Evolutionary conservation across 2,888 invertebrate genomes (phyloP).

Genomic region (Amaurobius ferox): DNA sequence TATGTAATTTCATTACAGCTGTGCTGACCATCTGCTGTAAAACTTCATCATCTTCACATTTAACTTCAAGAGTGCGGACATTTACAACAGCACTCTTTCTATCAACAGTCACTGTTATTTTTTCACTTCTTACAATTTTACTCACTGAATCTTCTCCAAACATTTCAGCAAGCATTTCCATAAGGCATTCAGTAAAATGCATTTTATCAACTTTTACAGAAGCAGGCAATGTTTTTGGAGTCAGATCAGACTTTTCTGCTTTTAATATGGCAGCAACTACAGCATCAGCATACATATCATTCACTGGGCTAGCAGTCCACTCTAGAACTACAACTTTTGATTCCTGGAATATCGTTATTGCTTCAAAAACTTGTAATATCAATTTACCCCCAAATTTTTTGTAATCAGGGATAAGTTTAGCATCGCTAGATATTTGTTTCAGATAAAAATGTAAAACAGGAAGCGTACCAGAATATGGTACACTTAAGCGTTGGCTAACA

Average conservation of each 20-base stretch:
- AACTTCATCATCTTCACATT: constrained; percentile 87
- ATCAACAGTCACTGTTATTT: constrained; percentile 89
- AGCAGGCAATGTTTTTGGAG: constrained; percentile 60
- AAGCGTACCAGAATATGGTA: constrained; percentile 88
- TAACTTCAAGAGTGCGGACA: constrained; percentile 87
- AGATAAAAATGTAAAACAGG: constrained; percentile 78
- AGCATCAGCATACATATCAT: constrained; percentile 99
- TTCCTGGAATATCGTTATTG: constrained; percentile 88
- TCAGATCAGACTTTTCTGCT: constrained; percentile 81
- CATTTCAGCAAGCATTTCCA: constrained; percentile 95
- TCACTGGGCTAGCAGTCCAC: constrained; percentile 96
- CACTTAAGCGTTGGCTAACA: constrained; percentile 93
- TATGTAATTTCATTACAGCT: constrained; percentile 89
- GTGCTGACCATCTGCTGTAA: constrained; percentile 90
- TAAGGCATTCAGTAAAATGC: constrained; percentile 93
- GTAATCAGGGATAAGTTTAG: constrained; percentile 82
- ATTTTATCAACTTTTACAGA: constrained; percentile 88
- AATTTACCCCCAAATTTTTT: constrained; percentile 79
- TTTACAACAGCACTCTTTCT: constrained; percentile 91
- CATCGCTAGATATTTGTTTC: constrained; percentile 73
- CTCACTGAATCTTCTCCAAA: constrained; percentile 96
- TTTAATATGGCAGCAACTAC: constrained; percentile 91
- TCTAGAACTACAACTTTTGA: constrained; percentile 90
- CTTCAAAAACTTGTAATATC: constrained; percentile 87
- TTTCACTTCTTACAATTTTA: constrained; percentile 94